A percentile compares a stretch with the other conserved stretches of the same genome.
Evolutionary conservation across 2,888 invertebrate species (phyloP).

Genomic region (Morinoia aosen): DNA sequence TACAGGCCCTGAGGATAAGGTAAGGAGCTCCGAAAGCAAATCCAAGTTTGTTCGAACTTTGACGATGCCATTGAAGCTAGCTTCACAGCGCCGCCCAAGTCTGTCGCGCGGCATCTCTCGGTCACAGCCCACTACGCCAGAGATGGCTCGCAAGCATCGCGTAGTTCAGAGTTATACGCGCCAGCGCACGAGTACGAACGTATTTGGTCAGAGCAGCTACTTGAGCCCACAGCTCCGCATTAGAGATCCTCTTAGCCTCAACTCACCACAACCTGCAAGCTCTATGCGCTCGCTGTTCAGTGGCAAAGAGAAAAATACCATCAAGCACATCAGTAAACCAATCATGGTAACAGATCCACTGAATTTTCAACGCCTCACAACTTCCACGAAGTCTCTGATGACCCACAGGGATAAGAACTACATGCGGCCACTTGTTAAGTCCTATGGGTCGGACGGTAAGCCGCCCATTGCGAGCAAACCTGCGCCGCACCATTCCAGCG

Average conservation of each 20-base stretch:
- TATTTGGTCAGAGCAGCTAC: constrained; percentile 54
- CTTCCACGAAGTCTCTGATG: constrained; percentile 47
- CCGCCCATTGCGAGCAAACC: constrained; percentile 37
- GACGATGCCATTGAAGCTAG: constrained; percentile 66
- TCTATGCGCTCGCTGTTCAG: constrained; percentile 47
- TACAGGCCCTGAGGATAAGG: neutral
- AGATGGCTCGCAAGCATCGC: constrained; percentile 58
- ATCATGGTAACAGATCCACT: constrained; percentile 38
- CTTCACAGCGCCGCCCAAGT: constrained; percentile 62
- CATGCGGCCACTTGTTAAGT: neutral
- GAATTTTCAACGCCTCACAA: constrained; percentile 33
- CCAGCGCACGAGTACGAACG: constrained; percentile 34
- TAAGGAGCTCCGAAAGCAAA: constrained; percentile 31
- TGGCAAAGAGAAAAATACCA: constrained; percentile 41
- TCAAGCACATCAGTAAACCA: constrained; percentile 51
- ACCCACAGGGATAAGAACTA: constrained; percentile 50
- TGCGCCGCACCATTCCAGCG: neutral
- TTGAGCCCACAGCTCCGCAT: constrained; percentile 47
- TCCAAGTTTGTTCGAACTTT: constrained; percentile 65
- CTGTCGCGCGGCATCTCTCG: constrained; percentile 62
- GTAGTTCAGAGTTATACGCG: constrained; percentile 45
- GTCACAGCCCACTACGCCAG: constrained; percentile 66
- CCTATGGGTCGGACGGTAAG: constrained; percentile 15
- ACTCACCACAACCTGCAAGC: constrained; percentile 14
- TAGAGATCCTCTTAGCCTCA: constrained; percentile 35